These are phyloP conservation scores for Holacanthus passer DNA, from an alignment of 2,113 vertebrate genomes.

Conservation along the genomic window DNA sequence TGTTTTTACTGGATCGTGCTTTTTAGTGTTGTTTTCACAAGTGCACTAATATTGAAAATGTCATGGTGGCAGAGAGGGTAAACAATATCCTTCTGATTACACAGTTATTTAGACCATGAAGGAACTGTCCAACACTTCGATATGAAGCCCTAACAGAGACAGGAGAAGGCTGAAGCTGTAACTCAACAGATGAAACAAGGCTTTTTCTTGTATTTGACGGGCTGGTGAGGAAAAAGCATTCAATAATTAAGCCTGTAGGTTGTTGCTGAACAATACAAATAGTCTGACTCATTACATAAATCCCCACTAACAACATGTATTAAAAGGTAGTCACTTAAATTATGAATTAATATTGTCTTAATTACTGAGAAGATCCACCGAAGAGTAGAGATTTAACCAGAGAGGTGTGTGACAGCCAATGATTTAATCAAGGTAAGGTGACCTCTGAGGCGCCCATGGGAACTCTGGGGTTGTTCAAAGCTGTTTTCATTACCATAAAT, in stretches of 20 bases:
- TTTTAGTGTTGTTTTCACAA: conserved; percentile 11
- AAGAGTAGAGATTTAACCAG: not conserved
- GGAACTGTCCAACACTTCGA: conserved; percentile 8
- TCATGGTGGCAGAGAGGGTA: not conserved
- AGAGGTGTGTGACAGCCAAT: not conserved
- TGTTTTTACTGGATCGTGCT: conserved; percentile 6
- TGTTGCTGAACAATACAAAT: not conserved
- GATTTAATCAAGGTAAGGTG: not conserved
- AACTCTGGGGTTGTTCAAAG: not conserved
- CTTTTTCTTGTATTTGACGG: not conserved
- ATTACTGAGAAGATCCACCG: not conserved
- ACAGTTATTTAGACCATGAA: conserved; percentile 42
- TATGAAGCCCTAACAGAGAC: not conserved
- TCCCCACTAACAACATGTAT: not conserved
- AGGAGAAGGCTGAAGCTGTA: not conserved
- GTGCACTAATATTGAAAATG: conserved; percentile 17
- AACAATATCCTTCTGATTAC: conserved; percentile 49
- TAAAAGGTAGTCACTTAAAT: not conserved
- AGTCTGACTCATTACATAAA: not conserved
- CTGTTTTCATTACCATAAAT: not conserved
- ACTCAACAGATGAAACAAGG: not conserved
- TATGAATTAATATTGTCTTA: not conserved
- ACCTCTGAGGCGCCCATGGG: not conserved
- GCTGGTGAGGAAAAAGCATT: not conserved
- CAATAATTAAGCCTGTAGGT: not conserved